Evolutionary conservation across 2,888 invertebrate species (phyloP).

Genomic region (Congeria kusceri): DNA sequence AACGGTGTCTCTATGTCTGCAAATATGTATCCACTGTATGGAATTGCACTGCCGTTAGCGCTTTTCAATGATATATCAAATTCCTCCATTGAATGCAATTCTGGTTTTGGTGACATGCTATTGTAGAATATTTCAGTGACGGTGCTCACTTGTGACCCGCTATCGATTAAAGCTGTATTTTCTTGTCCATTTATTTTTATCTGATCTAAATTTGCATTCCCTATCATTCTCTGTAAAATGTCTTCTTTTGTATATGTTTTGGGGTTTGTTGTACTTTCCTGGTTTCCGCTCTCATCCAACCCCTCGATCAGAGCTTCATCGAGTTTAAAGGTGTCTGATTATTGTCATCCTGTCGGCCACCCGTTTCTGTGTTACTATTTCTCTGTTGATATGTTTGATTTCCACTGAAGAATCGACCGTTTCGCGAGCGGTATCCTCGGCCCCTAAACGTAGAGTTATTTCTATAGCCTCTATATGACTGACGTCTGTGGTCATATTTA

Average conservation of each 20-base stretch:
- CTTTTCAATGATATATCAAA: background rate
- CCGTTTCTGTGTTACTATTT: no score
- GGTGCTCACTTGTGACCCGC: background rate
- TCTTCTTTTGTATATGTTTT: no score
- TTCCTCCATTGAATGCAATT: background rate
- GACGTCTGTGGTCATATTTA: background rate
- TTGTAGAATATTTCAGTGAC: background rate
- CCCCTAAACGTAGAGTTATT: no score
- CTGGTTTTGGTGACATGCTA: background rate
- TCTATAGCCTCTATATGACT: no score
- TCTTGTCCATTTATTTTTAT: background rate
- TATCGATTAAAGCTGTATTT: background rate
- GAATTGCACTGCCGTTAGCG: background rate
- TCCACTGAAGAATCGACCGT: no score
- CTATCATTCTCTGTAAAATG: no score
- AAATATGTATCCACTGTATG: background rate
- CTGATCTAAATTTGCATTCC: background rate
- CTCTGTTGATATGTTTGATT: no score
- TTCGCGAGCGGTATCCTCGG: no score
- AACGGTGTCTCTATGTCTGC: background rate
- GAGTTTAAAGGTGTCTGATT: constrained; percentile 2
- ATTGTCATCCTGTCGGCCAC: background rate
- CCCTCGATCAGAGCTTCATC: background rate
- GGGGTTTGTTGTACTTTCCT: no score
- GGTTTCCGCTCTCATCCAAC: background rate